Base-by-base conservation (phyloP, 1,140 invertebrate species). In the Pararge aegeria region DNA sequence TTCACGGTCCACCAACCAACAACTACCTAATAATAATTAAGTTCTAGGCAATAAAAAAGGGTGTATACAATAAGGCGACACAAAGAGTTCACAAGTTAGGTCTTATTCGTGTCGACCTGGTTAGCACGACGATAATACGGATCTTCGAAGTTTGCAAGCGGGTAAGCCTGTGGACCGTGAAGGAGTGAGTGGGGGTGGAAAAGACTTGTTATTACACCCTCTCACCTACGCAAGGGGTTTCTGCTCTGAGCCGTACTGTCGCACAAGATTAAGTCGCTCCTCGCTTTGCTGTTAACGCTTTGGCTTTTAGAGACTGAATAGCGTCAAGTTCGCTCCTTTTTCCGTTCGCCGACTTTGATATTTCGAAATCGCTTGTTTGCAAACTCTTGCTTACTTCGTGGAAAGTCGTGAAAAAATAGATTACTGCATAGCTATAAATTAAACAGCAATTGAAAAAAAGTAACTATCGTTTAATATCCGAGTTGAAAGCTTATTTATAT, bases 151-250 rank as follows among this genome's bases (percentile, higher is more conserved):
- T 84, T 85, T 82, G 71, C 72, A 64, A 82, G 75, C 75, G 71
- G 73, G 74, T 73, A 80, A 81, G 79, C 76, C 71, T 75, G 74
- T 64, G 78, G 74, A 77, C 72, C 75, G 69, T 70, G 69, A 70
- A 64, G 59, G 65, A 72, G 73, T 64, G 54, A 67, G 64, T 61
- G 67, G 67, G 69, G 46, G 65, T 73, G 65, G 67, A 49, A 67
- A 65, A 20, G 75, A 75, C 77, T 83, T 87, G 83, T 87, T 89
- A 85, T 87, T 87, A 85, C 82, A 84, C 82, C 82, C 83, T 84
- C 77, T 89, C 83, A 81, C 78, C 82, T 83, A 79, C 74, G 82
- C 77, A 83, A 85, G 82, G 79, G 77, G 80, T 75, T 78, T 78
- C 74, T 71, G 63, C 75, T 81, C 66, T 56, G 73, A 83, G 75